Evolutionary conservation across 2,888 invertebrate species (phyloP).

Genomic region (Nasonia oneida): DNA sequence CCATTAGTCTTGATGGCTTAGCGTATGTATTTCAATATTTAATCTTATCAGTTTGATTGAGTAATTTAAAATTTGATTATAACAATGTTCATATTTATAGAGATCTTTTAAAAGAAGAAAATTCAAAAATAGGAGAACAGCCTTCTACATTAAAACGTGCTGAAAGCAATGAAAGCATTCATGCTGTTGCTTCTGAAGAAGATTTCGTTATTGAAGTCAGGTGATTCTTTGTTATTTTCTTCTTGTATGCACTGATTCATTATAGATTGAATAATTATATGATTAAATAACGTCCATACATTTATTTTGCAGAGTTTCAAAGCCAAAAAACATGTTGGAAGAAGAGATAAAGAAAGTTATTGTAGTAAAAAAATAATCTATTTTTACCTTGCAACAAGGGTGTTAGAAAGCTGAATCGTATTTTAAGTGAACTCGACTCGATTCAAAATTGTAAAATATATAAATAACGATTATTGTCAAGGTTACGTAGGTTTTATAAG

Average conservation of each 20-base stretch:
- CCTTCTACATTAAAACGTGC: constrained; percentile 27
- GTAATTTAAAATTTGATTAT: neutral
- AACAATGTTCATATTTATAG: constrained; percentile 24
- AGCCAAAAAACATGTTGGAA: constrained; percentile 9
- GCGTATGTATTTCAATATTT: constrained; percentile 41
- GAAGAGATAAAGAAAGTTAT: constrained; percentile 41
- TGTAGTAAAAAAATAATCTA: constrained; percentile 22
- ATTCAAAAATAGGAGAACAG: constrained; percentile 10
- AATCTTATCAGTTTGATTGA: constrained; percentile 7
- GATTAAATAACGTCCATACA: neutral
- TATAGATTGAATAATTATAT: neutral
- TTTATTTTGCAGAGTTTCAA: constrained; percentile 42
- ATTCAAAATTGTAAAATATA: neutral
- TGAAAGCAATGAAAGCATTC: constrained; percentile 47
- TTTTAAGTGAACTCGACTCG: neutral
- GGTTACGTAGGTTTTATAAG: neutral
- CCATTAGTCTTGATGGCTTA: constrained; percentile 48
- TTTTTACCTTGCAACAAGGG: neutral
- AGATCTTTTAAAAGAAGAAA: constrained; percentile 16
- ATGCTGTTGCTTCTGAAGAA: constrained; percentile 38
- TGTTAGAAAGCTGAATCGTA: neutral
- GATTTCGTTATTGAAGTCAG: constrained; percentile 53
- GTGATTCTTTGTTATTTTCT: constrained; percentile 23
- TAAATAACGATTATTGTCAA: neutral
- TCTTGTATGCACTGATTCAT: neutral